Conservation (phyloP, 2,797 vertebrate species). For the Manis pentadactyla region DNA sequence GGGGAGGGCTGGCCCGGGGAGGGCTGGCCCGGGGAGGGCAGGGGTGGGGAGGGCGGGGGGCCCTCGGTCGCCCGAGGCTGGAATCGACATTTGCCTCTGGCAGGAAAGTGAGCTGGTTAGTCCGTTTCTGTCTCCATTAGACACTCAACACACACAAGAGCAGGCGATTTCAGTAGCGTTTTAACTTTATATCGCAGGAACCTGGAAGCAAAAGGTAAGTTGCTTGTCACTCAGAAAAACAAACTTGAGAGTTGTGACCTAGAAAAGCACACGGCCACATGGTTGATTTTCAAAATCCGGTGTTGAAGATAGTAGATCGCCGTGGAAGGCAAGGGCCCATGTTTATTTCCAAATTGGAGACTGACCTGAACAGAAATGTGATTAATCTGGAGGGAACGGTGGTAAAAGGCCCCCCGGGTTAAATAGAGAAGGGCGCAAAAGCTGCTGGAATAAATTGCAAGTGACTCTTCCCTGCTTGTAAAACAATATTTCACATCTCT, state of each 20-base stretch:
- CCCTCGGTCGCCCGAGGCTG: not conserved
- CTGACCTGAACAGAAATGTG: conserved; percentile 19
- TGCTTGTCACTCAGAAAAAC: conserved; percentile 9
- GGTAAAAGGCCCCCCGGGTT: not conserved
- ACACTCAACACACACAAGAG: not conserved
- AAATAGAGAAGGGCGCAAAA: conserved; percentile 33
- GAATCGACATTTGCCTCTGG: conserved; percentile 41
- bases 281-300: not conserved
- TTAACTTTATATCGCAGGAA: not conserved
- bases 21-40: not conserved
- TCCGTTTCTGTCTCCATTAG: not conserved
- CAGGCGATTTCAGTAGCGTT: not conserved
- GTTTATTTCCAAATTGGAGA: not conserved
- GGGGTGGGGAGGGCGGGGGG: not conserved
- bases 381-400: conserved; percentile 9
- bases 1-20: not conserved
- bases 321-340: not conserved
- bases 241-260: conserved; percentile 39
- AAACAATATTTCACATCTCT: not conserved
- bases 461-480: not conserved
- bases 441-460: conserved; percentile 9
- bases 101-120: conserved; percentile 17
- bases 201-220: conserved; percentile 71
- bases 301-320: conserved; percentile 33
- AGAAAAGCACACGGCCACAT: conserved; percentile 38